Percentiles rank a stretch among this genome's conserved stretches.
Evolutionary conservation across 2,888 invertebrate genomes (phyloP).

Genomic region (Tipula lateralis): DNA sequence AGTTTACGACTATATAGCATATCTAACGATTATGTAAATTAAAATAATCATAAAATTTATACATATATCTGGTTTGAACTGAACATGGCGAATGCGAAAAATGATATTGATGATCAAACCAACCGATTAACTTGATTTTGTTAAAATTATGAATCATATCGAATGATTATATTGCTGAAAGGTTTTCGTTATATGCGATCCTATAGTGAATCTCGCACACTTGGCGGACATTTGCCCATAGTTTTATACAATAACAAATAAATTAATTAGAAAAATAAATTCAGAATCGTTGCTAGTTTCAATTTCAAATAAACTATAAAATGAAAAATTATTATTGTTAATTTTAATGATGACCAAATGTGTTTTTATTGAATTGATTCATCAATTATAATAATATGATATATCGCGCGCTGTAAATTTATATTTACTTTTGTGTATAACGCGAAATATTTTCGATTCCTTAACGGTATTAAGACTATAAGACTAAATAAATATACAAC

Average conservation of each 20-base stretch:
- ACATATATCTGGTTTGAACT: neutral
- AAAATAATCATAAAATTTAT: neutral
- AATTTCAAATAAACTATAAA: neutral
- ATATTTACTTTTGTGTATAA: neutral
- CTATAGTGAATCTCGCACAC: neutral
- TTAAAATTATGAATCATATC: neutral
- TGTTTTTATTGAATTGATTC: neutral
- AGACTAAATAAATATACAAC: too few species aligned
- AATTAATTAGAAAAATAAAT: neutral
- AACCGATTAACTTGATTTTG: neutral
- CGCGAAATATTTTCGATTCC: neutral
- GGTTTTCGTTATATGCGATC: neutral
- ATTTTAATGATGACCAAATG: constrained; percentile 13
- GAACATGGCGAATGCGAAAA: neutral
- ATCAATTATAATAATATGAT: neutral
- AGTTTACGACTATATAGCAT: neutral
- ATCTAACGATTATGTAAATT: neutral
- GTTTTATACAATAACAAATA: neutral
- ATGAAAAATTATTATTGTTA: neutral
- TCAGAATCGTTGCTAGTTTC: neutral
- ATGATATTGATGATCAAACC: neutral
- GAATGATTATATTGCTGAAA: neutral
- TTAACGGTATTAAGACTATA: neutral
- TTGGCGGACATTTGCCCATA: neutral
- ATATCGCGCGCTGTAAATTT: neutral